Evolutionary conservation across 2,888 invertebrate species (phyloP), one percentile per base, ranked within the genome.

Genomic region (Cataglyphis albicans): DNA sequence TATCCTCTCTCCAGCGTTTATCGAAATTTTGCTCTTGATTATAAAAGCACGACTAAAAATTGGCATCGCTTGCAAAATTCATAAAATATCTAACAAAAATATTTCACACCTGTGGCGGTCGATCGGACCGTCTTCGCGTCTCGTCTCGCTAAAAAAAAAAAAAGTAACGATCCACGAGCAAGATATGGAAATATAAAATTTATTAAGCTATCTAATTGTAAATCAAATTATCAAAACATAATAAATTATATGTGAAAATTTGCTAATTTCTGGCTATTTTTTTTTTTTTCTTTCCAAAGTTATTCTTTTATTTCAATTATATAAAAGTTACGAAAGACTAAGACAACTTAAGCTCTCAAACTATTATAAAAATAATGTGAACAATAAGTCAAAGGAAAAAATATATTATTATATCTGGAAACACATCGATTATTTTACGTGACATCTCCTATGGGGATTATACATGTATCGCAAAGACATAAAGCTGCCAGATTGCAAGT

Each of bases 11-110:
- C 10, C 6, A 5, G 6, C 25, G 38, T 41, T 41, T 61, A 21
- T 44, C 6, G 15, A 61, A 35, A 61, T 21, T 61, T 74, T 32
- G n/a, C 44, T 3, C 6, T 61, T 10, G 35, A 48, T 35, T 75
- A 18, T 35, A 75, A 75, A 63, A 48, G 63, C n/a, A 35, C 12
- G 15, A 1, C 35, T 32, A 63, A 48, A 48, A 63, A 74, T 35
- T 63, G 35, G 32, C 44, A 12, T 61, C 32, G 44, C 41, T 74
- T 48, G 44, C 4, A 74, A 74, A 63, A 74, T 35, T 63, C 7
- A 63, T 74, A 74, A 74, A 74, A 74, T 25, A 35, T 48, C 15
- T 32, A 73, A 59, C 55, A 52, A 64, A 76, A 76, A 67, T n/a
- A 32, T 67, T 76, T 67, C 38, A 65, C 64, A 76, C 35, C 41